Evolutionary conservation across 2,113 vertebrate genomes (phyloP).

Genomic region (Nesogale talazaci): DNA sequence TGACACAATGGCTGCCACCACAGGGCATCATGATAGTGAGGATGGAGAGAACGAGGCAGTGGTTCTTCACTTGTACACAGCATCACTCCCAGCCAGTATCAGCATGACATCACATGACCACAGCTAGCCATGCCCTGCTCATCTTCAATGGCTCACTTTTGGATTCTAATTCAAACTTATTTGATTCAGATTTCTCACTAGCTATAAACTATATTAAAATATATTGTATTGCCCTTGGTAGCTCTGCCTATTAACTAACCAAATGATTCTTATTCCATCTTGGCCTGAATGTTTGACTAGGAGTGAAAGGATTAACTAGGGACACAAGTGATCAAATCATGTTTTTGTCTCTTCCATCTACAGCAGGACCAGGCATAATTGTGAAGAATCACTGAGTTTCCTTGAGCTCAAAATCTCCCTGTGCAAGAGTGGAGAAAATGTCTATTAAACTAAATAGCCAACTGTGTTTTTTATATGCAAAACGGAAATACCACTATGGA

Average conservation of each 20-base stretch:
- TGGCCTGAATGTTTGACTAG: not conserved
- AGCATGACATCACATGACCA: not conserved
- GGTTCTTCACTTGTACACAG: no score
- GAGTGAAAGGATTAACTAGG: not conserved
- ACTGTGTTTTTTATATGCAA: conserved; percentile 29
- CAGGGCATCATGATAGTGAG: no score
- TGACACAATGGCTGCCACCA: no score
- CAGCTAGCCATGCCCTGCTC: not conserved
- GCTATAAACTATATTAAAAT: conserved; percentile 4
- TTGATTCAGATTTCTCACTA: conserved; percentile 39
- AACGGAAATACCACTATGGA: conserved; percentile 36
- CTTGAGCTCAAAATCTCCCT: conserved; percentile 29
- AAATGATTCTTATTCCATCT: not conserved
- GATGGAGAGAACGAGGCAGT: no score
- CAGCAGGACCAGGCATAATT: not conserved
- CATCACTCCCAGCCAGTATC: no score
- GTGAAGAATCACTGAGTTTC: conserved; percentile 18
- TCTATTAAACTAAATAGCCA: conserved; percentile 53
- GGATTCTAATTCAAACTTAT: conserved; percentile 46
- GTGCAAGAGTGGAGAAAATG: conserved; percentile 17
- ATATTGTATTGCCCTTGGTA: conserved; percentile 34
- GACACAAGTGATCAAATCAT: conserved; percentile 23
- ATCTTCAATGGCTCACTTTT: conserved; percentile 5
- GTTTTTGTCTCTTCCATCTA: conserved; percentile 3
- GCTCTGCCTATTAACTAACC: conserved; percentile 33